A percentile compares a stretch with the other conserved stretches of the same genome.
These are phyloP conservation scores for Acanthopleura granulata DNA, from an alignment of 2,888 invertebrate genomes.

Conservation along the genomic window DNA sequence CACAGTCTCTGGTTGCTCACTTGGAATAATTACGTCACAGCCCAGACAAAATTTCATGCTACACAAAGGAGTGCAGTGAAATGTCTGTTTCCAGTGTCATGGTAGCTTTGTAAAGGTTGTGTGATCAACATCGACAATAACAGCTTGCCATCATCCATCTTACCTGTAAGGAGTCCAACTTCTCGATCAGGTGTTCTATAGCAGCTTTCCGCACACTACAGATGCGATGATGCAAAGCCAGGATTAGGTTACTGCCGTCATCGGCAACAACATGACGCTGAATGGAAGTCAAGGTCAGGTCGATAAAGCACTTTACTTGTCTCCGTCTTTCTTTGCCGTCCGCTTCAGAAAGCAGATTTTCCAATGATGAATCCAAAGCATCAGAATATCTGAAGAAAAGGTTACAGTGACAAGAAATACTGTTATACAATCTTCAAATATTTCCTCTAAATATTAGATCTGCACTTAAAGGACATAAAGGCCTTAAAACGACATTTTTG, in stretches of 20 bases:
- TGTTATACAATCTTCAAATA: background rate
- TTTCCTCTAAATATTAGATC: background rate
- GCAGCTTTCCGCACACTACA: slow-evolving; percentile 78
- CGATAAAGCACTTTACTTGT: slow-evolving; percentile 49
- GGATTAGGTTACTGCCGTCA: slow-evolving; percentile 72
- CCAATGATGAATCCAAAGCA: background rate
- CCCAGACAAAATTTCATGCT: too few species aligned
- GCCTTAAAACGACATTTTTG: too few species aligned
- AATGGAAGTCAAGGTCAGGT: slow-evolving; percentile 51
- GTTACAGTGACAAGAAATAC: background rate
- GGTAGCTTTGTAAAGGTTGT: too few species aligned
- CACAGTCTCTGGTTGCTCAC: too few species aligned
- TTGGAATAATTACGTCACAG: too few species aligned
- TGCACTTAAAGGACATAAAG: too few species aligned
- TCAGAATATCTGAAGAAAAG: background rate
- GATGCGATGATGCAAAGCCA: slow-evolving; percentile 81
- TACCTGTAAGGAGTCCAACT: slow-evolving; percentile 52
- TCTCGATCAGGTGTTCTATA: slow-evolving; percentile 75
- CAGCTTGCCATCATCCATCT: background rate
- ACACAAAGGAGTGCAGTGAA: too few species aligned
- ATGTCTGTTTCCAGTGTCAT: too few species aligned
- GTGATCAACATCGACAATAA: too few species aligned
- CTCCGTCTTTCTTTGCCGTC: too few species aligned
- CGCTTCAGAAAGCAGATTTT: background rate
- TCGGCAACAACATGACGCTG: slow-evolving; percentile 55